Percentiles rank a stretch among this genome's conserved stretches.
These are phyloP conservation scores for Drosophila phalerata DNA, from an alignment of 2,888 invertebrate genomes.

Conservation along the genomic window DNA sequence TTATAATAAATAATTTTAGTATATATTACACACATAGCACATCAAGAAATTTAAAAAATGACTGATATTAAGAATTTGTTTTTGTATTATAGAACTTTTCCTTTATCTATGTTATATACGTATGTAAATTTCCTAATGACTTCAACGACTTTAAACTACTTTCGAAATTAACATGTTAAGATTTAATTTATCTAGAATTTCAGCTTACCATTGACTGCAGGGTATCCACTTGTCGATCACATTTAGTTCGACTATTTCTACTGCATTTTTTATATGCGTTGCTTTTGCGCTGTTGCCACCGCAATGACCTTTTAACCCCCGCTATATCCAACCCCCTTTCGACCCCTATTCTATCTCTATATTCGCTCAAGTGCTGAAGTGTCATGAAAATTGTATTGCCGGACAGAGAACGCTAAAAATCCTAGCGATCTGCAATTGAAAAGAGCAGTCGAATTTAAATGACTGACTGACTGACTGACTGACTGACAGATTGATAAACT, in stretches of 20 bases:
- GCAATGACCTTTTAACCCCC: conserved; percentile 41
- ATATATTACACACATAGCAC: no score
- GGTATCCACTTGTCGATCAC: neutral
- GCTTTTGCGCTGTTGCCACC: conserved; percentile 11
- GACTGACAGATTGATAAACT: neutral
- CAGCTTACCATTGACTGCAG: neutral
- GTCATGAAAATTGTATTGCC: conserved; percentile 48
- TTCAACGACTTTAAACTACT: no score
- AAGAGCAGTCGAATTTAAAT: conserved; percentile 10
- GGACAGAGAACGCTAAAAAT: conserved; percentile 15
- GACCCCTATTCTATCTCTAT: neutral
- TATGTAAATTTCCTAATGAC: no score
- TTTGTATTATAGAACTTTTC: no score
- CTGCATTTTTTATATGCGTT: conserved; percentile 24
- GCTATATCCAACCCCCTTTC: neutral
- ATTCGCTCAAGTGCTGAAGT: conserved; percentile 41
- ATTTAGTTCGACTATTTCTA: neutral
- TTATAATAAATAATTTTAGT: no score
- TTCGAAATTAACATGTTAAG: no score
- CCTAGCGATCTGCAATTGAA: conserved; percentile 6
- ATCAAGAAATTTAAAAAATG: no score
- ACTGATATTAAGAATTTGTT: no score
- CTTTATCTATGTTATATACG: no score
- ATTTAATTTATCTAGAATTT: no score
- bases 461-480: neutral